Conservation (phyloP, 2,797 vertebrate genomes). For the Bovichtus diacanthus region DNA sequence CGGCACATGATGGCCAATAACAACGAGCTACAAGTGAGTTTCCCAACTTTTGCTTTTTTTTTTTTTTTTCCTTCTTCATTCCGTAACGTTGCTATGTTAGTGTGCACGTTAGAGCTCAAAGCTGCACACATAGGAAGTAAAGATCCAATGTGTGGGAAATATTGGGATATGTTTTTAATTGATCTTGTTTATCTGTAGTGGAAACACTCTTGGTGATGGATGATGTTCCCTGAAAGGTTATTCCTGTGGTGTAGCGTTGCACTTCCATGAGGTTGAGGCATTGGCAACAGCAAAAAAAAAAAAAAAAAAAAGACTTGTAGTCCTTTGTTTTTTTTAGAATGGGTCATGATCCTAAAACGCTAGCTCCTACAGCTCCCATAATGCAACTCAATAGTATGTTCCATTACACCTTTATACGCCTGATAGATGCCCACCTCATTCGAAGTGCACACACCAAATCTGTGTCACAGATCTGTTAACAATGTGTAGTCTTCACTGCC, state of each 20-base stretch:
- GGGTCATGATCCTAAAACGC: not conserved
- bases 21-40: slow-evolving; percentile 80
- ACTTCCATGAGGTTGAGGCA: not conserved
- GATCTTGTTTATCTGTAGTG: not conserved
- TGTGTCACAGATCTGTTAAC: no score
- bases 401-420: not conserved
- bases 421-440: not conserved
- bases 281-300: not conserved
- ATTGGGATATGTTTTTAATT: not conserved
- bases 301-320: not conserved
- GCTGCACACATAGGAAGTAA: no score
- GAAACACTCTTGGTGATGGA: not conserved
- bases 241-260: not conserved
- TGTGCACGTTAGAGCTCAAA: not conserved
- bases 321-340: no score
- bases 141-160: not conserved
- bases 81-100: not conserved
- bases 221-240: not conserved
- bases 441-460: not conserved
- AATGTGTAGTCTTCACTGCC: not conserved
- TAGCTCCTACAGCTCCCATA: not conserved
- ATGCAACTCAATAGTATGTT: not conserved
- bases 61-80: no score
- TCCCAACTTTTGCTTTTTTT: slow-evolving; percentile 25
- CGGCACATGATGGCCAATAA: slow-evolving; percentile 75